Evolutionary conservation across 2,888 invertebrate genomes (phyloP), one percentile per base, ranked within the genome.

Genomic region (Harmothoe impar): DNA sequence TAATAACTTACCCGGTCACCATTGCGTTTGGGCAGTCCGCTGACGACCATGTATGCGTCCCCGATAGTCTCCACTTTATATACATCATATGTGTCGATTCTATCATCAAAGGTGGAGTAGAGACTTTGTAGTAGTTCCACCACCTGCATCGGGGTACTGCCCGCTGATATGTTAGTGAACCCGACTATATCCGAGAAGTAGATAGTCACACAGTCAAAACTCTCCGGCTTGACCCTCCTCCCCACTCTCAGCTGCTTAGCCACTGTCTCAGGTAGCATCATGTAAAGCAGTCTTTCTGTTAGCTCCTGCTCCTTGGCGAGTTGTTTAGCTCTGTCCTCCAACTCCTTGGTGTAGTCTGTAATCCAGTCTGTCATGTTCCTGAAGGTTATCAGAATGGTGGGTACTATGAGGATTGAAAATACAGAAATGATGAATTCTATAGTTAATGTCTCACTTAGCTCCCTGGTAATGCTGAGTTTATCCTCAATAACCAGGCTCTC

Each of bases 1-100:
- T n/a, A n/a, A n/a, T n/a, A 43, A 89, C 77, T 77, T n/a, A 90
- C 90, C 68, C 68, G 29, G 3, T 90, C 52, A 1, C 90, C 90
- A 43, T 85, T 90, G 29, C 90, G 25, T 35, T 90, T 68, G 1
- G 90, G 90, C 29, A 72, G 52, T 17, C 90, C 90, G n/a, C 77
- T 77, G 62, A 56, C 62, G n/a, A 90, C 90, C 90, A 90, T 90
- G 52, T 90, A 90, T 25, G 90, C 90, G 25, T 90, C 90, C 17
- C 90, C 90, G 31, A 90, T 90, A 0, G 90, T 90, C 54, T 90
- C 90, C 84, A 90, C 90, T 29, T 90, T 90, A 52, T 90, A 90
- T 3, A 90, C 90, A 52, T 90, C 68, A 31, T 90, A 90, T 17
- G 90, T 86, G 35, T 90, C 90, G 51, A 90, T 90, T 10, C 90